Percentiles rank a stretch among this genome's conserved stretches.
Evolutionary conservation across 2,113 vertebrate genomes (phyloP).

Genomic region (Rhineura floridana): DNA sequence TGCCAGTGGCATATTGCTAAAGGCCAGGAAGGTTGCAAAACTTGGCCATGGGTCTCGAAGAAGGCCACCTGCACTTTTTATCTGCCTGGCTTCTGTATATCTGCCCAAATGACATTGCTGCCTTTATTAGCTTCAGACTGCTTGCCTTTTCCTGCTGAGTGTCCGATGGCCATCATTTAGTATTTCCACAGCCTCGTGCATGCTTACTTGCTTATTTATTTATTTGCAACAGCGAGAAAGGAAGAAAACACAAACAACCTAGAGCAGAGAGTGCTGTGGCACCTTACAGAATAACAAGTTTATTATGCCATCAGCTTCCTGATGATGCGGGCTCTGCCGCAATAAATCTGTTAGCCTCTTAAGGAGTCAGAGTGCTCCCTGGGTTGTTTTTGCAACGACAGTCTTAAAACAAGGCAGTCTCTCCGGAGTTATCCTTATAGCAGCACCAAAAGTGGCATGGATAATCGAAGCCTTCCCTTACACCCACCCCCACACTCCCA

Average conservation of each 20-base stretch:
- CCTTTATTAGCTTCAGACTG: slow-evolving; percentile 54
- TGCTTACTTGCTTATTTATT: background rate
- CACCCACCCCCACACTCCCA: background rate
- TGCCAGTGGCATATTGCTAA: background rate
- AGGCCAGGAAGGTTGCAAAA: background rate
- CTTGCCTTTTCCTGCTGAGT: slow-evolving; percentile 52
- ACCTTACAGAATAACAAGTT: background rate
- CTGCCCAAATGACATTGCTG: slow-evolving; percentile 49
- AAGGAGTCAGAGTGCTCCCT: background rate
- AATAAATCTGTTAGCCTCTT: background rate
- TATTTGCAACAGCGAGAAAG: fast-evolving
- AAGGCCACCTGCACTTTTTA: background rate
- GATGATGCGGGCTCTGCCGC: background rate
- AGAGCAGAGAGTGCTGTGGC: background rate
- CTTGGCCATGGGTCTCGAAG: background rate
- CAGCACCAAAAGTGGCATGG: background rate
- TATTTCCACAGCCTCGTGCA: slow-evolving; percentile 22
- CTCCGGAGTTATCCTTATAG: background rate
- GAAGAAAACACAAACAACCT: too few species aligned
- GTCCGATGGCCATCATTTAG: slow-evolving; percentile 52
- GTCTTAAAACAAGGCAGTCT: background rate
- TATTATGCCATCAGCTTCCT: background rate
- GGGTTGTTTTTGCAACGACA: background rate
- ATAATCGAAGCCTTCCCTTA: background rate
- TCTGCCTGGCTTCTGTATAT: slow-evolving; percentile 3